Conservation (phyloP, 2,888 invertebrate species). For the Panopea generosa region DNA sequence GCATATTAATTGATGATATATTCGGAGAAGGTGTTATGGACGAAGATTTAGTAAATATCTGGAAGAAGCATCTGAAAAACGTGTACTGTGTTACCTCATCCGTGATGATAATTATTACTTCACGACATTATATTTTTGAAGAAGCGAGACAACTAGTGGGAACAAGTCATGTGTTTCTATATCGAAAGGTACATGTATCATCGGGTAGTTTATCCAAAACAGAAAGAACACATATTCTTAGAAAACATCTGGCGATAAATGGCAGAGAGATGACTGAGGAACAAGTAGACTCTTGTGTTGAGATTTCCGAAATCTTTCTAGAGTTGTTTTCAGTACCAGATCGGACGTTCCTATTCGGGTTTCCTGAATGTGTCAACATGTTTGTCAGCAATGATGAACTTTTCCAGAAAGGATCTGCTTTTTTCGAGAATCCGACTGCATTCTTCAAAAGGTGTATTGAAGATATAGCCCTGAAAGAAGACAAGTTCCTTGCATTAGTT, state of each 20-base stretch:
- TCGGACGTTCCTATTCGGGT: slow-evolving; percentile 22
- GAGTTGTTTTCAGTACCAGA: not conserved
- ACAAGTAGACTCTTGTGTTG: not conserved
- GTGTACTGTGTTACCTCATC: slow-evolving; percentile 13
- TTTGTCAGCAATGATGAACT: slow-evolving; percentile 37
- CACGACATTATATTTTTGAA: slow-evolving; percentile 44
- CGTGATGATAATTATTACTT: slow-evolving; percentile 32
- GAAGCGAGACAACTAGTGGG: slow-evolving; percentile 21
- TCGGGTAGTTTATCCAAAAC: slow-evolving; percentile 25
- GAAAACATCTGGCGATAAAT: slow-evolving; percentile 9
- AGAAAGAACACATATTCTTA: slow-evolving; percentile 34
- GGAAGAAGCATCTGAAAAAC: slow-evolving; percentile 23
- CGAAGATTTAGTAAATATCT: slow-evolving; percentile 27
- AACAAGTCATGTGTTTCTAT: slow-evolving; percentile 17
- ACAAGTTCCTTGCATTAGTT: slow-evolving; percentile 38
- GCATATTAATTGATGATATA: slow-evolving; percentile 47
- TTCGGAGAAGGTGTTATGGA: slow-evolving; percentile 45
- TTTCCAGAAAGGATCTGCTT: slow-evolving; percentile 16
- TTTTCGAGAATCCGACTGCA: slow-evolving; percentile 26
- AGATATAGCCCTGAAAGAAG: slow-evolving; percentile 21
- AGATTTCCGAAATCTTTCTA: too few relatives aligned
- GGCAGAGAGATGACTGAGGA: not conserved
- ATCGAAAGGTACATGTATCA: slow-evolving; percentile 31
- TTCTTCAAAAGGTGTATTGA: slow-evolving; percentile 43
- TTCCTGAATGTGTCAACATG: slow-evolving; percentile 48